Conservation (phyloP, 2,888 invertebrate species). For the Myopa tessellatipennis region DNA sequence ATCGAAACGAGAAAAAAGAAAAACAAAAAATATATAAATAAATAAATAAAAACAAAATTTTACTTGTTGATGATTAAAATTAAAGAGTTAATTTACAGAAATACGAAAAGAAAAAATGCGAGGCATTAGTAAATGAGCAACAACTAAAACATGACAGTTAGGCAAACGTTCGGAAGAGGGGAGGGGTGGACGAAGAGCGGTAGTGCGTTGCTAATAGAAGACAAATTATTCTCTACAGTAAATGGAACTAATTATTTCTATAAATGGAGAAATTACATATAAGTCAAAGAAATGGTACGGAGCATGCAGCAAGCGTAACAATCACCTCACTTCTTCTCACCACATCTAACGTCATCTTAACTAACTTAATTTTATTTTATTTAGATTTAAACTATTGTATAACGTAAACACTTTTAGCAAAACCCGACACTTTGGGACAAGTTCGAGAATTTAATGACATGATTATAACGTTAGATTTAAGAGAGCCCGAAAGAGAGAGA, state of each 20-base stretch:
- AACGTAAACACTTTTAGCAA: too few species aligned
- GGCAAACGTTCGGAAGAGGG: not conserved
- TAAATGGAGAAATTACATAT: not conserved
- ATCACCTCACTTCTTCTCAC: not conserved
- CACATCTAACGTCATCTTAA: not conserved
- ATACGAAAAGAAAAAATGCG: slow-evolving; percentile 2
- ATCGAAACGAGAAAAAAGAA: slow-evolving; percentile 41
- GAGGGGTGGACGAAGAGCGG: not conserved
- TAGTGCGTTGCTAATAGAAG: not conserved
- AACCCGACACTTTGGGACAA: too few species aligned
- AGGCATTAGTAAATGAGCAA: slow-evolving; percentile 53
- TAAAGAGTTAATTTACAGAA: slow-evolving; percentile 53
- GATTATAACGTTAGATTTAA: not conserved
- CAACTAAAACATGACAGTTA: slow-evolving; percentile 13
- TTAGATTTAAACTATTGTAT: too few species aligned
- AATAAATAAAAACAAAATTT: slow-evolving; percentile 50
- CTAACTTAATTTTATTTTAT: too few species aligned
- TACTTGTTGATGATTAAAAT: not conserved
- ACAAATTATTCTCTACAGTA: not conserved
- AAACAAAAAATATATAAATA: slow-evolving; percentile 47
- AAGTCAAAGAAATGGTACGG: not conserved
- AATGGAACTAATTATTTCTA: not conserved
- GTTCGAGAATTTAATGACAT: too few species aligned
- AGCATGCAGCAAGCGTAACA: slow-evolving; percentile 20
- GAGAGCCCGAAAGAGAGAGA: not conserved